Evolutionary conservation across 2,888 invertebrate species (phyloP).

Genomic region (Loripinus fragilis): DNA sequence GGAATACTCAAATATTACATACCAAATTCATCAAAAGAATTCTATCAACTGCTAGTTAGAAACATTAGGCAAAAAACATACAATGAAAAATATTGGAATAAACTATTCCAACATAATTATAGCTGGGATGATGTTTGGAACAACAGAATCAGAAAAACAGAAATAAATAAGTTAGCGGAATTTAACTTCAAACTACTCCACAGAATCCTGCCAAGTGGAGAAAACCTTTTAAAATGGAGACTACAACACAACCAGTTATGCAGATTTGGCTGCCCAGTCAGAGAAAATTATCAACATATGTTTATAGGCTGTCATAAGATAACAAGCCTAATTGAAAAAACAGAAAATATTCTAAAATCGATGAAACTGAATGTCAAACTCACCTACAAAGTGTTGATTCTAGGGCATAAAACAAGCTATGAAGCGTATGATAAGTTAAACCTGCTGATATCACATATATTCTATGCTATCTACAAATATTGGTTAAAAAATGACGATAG

Average conservation of each 20-base stretch:
- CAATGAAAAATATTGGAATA: neutral
- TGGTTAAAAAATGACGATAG: too few relatives aligned
- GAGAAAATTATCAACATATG: neutral
- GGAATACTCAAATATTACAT: neutral
- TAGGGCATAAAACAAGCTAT: too few relatives aligned
- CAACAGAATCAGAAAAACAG: neutral
- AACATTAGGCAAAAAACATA: neutral
- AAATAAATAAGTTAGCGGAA: neutral
- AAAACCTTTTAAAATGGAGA: neutral
- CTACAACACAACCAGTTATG: neutral
- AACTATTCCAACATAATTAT: neutral
- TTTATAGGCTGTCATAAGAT: neutral
- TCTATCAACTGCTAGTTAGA: neutral
- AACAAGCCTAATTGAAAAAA: neutral
- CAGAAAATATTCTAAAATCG: too few relatives aligned
- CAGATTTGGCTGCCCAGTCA: neutral
- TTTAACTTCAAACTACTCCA: neutral
- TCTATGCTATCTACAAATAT: too few relatives aligned
- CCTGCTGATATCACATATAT: too few relatives aligned
- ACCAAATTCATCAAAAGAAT: neutral
- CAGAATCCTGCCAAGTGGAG: neutral
- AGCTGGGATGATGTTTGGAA: neutral
- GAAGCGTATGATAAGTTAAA: too few relatives aligned
- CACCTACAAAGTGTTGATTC: too few relatives aligned
- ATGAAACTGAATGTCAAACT: too few relatives aligned